Conservation (phyloP, 2,797 vertebrate genomes). For the Sardinella longiceps region DNA sequence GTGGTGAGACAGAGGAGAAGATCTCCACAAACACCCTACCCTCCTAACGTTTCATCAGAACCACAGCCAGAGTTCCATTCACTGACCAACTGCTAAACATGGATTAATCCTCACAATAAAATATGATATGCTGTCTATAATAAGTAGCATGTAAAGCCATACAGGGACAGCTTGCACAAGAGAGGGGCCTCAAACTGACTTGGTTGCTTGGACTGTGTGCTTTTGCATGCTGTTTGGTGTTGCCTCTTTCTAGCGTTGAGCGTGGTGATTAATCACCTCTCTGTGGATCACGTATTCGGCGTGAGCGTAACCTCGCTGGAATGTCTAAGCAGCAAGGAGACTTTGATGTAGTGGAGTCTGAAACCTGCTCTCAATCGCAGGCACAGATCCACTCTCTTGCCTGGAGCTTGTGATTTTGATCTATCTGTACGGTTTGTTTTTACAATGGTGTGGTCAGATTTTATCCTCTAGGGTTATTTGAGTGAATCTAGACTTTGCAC, state of each 20-base stretch:
- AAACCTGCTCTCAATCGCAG: background rate
- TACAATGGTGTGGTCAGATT: constrained; percentile 2
- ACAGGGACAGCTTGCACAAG: background rate
- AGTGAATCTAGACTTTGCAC: background rate
- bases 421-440: background rate
- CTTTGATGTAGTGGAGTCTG: constrained; percentile 10
- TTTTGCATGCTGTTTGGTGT: background rate
- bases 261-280: background rate
- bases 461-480: background rate
- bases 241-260: background rate
- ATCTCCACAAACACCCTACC: background rate
- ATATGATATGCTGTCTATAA: background rate
- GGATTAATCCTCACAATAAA: background rate
- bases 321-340: background rate
- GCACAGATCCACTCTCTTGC: background rate
- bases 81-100: constrained; percentile 11
- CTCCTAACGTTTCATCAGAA: background rate
- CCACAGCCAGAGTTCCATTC: background rate
- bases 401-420: background rate
- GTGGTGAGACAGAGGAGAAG: background rate
- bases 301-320: background rate
- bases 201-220: background rate
- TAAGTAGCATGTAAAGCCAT: constrained; percentile 7
- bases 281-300: constrained; percentile 3
- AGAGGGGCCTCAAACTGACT: background rate